phyloP scores from a whole-genome alignment of 2,797 vertebrate genomes.

The Salmo trutta region DNA sequence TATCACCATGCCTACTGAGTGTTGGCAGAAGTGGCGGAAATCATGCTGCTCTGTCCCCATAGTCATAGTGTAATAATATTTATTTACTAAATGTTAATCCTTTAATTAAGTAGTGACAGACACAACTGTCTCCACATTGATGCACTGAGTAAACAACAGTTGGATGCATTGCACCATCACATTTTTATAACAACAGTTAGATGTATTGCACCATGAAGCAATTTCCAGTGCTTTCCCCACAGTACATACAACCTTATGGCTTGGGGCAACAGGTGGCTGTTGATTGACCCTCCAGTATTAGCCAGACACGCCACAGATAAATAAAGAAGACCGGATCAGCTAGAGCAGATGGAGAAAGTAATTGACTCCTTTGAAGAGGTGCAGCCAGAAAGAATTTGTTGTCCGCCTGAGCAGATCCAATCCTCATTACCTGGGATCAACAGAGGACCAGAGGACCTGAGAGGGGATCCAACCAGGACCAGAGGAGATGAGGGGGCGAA shows the following conservation, averaged over 20 bases:
- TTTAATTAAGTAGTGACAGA: too few species aligned
- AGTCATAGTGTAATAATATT: background rate
- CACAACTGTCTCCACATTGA: too few species aligned
- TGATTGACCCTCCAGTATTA: slow-evolving; percentile 18
- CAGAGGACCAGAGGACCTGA: background rate
- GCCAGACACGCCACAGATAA: slow-evolving; percentile 8
- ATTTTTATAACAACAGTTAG: too few species aligned
- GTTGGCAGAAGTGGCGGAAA: background rate
- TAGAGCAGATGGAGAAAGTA: slow-evolving; percentile 36
- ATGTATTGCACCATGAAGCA: background rate
- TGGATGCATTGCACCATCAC: too few species aligned
- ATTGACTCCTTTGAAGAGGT: slow-evolving; percentile 50
- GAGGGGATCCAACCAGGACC: slow-evolving; percentile 27
- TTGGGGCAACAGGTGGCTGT: slow-evolving; percentile 19
- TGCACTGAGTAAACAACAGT: too few species aligned
- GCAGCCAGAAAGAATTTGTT: slow-evolving; percentile 45
- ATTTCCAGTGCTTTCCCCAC: background rate
- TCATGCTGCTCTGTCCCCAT: slow-evolving; percentile 1
- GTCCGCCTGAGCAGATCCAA: slow-evolving; percentile 45
- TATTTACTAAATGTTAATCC: background rate
- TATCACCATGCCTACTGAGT: background rate
- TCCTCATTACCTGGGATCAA: slow-evolving; percentile 52
- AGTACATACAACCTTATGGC: background rate
- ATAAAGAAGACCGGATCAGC: slow-evolving; percentile 22
- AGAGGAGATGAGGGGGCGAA: background rate